Conservation (phyloP, 1,140 invertebrate genomes). For the Drosophila ficusphila region DNA sequence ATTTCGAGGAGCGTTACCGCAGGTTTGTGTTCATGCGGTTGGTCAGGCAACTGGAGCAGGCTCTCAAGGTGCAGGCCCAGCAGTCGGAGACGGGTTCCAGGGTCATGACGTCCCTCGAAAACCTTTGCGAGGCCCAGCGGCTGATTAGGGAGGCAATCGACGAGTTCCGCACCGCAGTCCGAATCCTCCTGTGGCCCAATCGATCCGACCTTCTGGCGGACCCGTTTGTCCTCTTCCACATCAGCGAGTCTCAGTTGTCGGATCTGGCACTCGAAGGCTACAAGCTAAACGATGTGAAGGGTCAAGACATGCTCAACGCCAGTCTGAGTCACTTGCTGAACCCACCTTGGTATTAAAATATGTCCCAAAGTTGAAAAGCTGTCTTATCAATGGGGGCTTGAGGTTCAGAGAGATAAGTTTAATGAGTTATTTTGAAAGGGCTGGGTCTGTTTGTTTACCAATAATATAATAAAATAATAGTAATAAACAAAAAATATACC, state of each 20-base stretch:
- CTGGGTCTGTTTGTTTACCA: too few relatives aligned
- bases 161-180: conserved; percentile 52
- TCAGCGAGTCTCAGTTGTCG: conserved; percentile 43
- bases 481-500: too few relatives aligned
- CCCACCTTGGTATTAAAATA: conserved; percentile 51
- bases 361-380: neutral
- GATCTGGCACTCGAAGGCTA: conserved; percentile 34
- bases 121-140: conserved; percentile 27
- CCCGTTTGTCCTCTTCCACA: conserved; percentile 47
- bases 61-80: conserved; percentile 37
- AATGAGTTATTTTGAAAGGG: too few relatives aligned
- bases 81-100: neutral
- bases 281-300: conserved; percentile 15
- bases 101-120: neutral
- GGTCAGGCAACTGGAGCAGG: conserved; percentile 52
- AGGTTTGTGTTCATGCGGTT: conserved; percentile 61
- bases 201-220: conserved; percentile 45
- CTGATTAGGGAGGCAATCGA: conserved; percentile 52
- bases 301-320: conserved; percentile 28
- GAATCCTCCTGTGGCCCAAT: conserved; percentile 54
- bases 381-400: neutral
- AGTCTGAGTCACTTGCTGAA: conserved; percentile 48
- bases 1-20: conserved; percentile 55
- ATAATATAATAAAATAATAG: too few relatives aligned
- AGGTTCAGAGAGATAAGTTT: too few relatives aligned